Base-by-base conservation (phyloP, 2,888 invertebrate genomes). In the Plagodis dolabraria region DNA sequence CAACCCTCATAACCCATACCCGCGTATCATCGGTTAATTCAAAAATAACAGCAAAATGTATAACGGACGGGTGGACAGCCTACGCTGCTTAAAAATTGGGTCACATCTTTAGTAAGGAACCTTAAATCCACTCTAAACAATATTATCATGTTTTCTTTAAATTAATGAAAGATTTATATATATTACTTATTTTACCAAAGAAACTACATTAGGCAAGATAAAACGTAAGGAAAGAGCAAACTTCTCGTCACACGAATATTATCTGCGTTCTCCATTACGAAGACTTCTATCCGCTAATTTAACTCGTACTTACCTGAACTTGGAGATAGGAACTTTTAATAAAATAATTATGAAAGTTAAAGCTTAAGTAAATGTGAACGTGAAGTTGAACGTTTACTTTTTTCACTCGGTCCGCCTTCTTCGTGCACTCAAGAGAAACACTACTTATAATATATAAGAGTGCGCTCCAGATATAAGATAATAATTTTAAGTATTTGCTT, bases 331-430 rank as follows among this genome's bases (percentile, higher is more conserved):
- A 63, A 64, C 57, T 64, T 62, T 63, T 61, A 63, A 63, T 66
- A 62, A 49, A 60, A 63, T 60, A 63, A 68, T 68, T 68, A 62
- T 52, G 44, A 43, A 65, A 65, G 65, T 65, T 67, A 42, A 51
- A 59, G 59, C 55, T 64, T 60, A 63, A 67, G 64, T 63, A 65
- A 63, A 60, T 57, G 60, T 58, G 56, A 68, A 52, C 54, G 22
- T 22, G 11, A 60, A 60, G 59, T 66, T 64, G 42, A 52, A 40
- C 57, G 53, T 53, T 47, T 58, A 49, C 64, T 47, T 53, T 61
- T 43, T 63, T 58, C 54, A 59, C 50, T 51, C 12, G 22, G 45
- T 49, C 9, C 42, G 6, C 52, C 40, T 48, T 38, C 47, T 43
- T 7, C 12, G 43, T 43, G 43, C 12, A 47, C 35, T 10, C 43